phyloP scores from a whole-genome alignment of 2,888 invertebrate genomes.

The Cerastis leucographa region DNA sequence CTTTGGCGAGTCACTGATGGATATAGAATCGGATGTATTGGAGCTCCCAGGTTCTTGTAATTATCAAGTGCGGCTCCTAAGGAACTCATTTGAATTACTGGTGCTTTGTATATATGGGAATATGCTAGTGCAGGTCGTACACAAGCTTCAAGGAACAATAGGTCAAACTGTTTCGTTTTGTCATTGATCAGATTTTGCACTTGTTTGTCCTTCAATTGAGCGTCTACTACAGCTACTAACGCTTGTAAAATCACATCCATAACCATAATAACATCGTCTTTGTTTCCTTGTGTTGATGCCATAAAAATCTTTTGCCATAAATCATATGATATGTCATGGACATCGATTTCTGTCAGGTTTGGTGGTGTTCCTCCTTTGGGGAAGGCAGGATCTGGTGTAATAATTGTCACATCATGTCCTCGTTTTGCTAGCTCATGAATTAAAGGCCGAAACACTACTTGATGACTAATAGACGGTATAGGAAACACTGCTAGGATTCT shows the following conservation, averaged over 20 bases:
- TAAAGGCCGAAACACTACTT: conserved; percentile 81
- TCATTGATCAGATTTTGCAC: conserved; percentile 66
- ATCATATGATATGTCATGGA: conserved; percentile 75
- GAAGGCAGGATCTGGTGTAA: conserved; percentile 83
- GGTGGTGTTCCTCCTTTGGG: conserved; percentile 68
- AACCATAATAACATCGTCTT: conserved; percentile 41
- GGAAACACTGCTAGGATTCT: conserved; percentile 75
- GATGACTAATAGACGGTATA: conserved; percentile 85
- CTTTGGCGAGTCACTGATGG: conserved; percentile 61
- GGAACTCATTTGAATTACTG: conserved; percentile 75
- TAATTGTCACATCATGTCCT: conserved; percentile 84
- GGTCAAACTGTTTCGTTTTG: conserved; percentile 69
- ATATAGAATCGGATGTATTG: conserved; percentile 72
- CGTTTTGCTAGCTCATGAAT: conserved; percentile 80
- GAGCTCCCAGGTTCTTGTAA: conserved; percentile 68
- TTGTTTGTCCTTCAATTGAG: conserved; percentile 48
- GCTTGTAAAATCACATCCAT: conserved; percentile 20
- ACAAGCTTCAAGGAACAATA: conserved; percentile 70
- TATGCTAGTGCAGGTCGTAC: conserved; percentile 58
- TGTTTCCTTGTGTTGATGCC: conserved; percentile 40
- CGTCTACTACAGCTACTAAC: conserved; percentile 46
- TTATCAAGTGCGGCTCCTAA: conserved; percentile 62
- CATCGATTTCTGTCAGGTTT: conserved; percentile 84
- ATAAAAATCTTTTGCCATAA: conserved; percentile 55
- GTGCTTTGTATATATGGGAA: conserved; percentile 65